Percentiles rank a stretch among this genome's conserved stretches.
Evolutionary conservation across 1,140 invertebrate genomes (phyloP).

Genomic region (Neodiprion virginianus): DNA sequence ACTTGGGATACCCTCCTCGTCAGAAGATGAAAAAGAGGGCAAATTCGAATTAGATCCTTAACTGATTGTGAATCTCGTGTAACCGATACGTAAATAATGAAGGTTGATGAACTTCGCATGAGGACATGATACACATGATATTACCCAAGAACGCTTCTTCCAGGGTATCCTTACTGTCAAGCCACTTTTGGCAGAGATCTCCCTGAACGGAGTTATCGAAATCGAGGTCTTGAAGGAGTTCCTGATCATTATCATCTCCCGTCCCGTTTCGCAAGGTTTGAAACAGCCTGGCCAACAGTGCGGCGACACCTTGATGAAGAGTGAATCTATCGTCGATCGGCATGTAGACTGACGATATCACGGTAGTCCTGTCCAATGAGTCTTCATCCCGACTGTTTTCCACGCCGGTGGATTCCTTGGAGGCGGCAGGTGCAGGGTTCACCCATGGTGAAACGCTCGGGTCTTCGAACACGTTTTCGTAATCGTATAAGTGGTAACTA

Average conservation of each 20-base stretch:
- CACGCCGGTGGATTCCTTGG: neutral
- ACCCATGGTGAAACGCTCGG: conserved; percentile 24
- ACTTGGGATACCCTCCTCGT: no score
- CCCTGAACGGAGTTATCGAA: conserved; percentile 32
- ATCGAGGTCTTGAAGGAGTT: conserved; percentile 28
- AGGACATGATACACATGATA: neutral
- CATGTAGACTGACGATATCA: conserved; percentile 28
- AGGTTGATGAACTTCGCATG: no score
- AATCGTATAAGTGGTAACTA: conserved; percentile 2
- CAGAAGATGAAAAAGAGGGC: no score
- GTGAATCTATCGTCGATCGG: conserved; percentile 34
- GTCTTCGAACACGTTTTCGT: conserved; percentile 11
- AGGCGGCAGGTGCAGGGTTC: conserved; percentile 11
- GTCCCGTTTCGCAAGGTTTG: conserved; percentile 37
- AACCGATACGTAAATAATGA: no score
- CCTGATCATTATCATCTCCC: conserved; percentile 13
- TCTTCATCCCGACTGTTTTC: neutral
- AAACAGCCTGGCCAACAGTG: conserved; percentile 37
- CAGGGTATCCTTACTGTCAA: conserved; percentile 48
- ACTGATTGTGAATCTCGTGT: no score
- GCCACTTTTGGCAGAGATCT: conserved; percentile 50
- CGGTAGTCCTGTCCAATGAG: conserved; percentile 7
- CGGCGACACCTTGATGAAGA: conserved; percentile 33
- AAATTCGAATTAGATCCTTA: no score
- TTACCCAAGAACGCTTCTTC: conserved; percentile 49